These are phyloP conservation scores for Ramphastos sulfuratus DNA, from an alignment of 2,113 vertebrate species.

Conservation along the genomic window DNA sequence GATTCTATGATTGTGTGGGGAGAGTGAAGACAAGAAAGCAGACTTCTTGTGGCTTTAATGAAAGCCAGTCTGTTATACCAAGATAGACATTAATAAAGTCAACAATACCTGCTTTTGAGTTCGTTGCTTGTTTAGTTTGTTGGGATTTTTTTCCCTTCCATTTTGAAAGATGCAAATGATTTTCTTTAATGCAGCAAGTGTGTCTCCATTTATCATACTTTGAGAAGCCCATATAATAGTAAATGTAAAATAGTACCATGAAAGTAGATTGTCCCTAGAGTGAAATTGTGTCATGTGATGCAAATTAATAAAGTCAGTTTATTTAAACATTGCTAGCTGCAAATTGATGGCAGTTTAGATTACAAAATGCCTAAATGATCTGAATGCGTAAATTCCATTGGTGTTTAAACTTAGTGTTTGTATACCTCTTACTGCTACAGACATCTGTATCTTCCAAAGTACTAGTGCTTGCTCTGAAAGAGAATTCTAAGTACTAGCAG, in stretches of 20 bases:
- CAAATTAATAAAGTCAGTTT: neutral
- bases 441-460: neutral
- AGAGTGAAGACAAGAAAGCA: neutral
- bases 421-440: neutral
- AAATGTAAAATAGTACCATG: neutral
- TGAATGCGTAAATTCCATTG: neutral
- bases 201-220: neutral
- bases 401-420: neutral
- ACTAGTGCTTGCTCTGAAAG: neutral
- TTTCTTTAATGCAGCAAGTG: neutral
- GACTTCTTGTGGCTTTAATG: neutral
- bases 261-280: neutral
- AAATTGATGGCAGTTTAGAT: neutral
- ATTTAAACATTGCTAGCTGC: neutral
- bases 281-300: neutral
- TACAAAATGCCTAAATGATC: neutral
- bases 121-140: neutral
- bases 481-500: neutral
- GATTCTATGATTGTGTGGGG: no score
- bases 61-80: neutral
- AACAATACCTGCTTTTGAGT: neutral
- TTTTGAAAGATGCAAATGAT: neutral
- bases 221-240: neutral
- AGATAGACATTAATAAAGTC: neutral
- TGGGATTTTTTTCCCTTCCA: neutral